These are phyloP conservation scores for Sphinx pinastri DNA, from an alignment of 2,888 invertebrate species.

Conservation along the genomic window DNA sequence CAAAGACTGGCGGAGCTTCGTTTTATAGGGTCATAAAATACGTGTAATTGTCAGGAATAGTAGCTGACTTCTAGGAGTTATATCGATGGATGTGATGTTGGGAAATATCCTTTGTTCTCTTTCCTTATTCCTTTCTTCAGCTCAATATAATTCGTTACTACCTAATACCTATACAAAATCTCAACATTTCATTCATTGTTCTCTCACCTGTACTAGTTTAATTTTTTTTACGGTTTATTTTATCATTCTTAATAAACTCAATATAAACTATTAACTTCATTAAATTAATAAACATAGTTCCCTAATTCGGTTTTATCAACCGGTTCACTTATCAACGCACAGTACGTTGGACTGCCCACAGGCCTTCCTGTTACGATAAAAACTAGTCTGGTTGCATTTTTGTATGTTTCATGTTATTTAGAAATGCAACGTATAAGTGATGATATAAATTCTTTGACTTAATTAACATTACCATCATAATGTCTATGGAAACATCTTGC, in stretches of 20 bases:
- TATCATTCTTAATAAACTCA: background rate
- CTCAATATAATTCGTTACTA: no score
- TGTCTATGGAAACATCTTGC: background rate
- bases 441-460: conserved; percentile 1
- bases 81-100: no score
- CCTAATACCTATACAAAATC: no score
- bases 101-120: no score
- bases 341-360: background rate
- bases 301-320: conserved; percentile 6
- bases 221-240: no score
- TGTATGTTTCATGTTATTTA: conserved; percentile 28
- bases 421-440: background rate
- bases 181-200: no score
- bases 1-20: no score
- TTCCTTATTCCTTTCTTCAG: no score
- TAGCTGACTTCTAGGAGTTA: no score
- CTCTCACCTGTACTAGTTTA: no score
- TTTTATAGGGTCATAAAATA: no score
- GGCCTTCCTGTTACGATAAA: conserved; percentile 13
- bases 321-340: background rate
- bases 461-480: background rate
- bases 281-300: background rate
- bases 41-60: no score
- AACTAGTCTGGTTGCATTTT: conserved; percentile 27
- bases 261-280: background rate